phyloP scores from a whole-genome alignment of 2,888 invertebrate genomes.

The Shargacucullia verbasci region DNA sequence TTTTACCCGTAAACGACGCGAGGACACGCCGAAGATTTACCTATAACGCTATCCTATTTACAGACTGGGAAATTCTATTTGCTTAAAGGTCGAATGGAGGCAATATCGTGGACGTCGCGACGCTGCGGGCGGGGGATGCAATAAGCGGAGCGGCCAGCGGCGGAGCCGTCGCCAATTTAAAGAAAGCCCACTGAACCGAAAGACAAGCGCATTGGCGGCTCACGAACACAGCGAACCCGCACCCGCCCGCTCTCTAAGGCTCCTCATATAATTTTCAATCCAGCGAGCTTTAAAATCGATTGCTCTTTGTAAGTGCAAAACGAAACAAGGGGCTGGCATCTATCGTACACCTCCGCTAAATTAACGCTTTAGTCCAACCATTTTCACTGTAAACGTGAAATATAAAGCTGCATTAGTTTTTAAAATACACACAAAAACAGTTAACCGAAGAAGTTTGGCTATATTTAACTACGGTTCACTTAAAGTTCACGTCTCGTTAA shows the following conservation, averaged over 20 bases:
- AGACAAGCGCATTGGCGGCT: constrained; percentile 90
- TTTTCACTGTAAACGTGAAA: constrained; percentile 63
- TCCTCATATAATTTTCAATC: constrained; percentile 89
- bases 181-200: constrained; percentile 90
- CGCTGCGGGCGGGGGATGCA: constrained; percentile 86
- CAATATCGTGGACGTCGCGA: constrained; percentile 87
- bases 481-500: constrained; percentile 44
- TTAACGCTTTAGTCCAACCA: constrained; percentile 75
- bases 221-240: constrained; percentile 79
- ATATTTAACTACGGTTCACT: constrained; percentile 43
- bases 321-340: constrained; percentile 74
- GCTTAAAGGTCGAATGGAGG: constrained; percentile 87
- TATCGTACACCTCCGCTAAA: constrained; percentile 71
- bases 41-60: constrained; percentile 85
- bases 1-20: constrained; percentile 74
- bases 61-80: constrained; percentile 86
- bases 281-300: constrained; percentile 89
- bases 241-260: constrained; percentile 79
- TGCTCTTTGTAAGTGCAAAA: constrained; percentile 87
- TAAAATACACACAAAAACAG: constrained; percentile 50
- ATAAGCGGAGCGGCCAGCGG: constrained; percentile 86
- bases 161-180: constrained; percentile 89
- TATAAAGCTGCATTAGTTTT: constrained; percentile 58
- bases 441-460: constrained; percentile 51
- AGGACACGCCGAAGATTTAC: constrained; percentile 79